Percentiles rank a stretch among this genome's conserved stretches.
These are phyloP conservation scores for Calyptomena viridis DNA, from an alignment of 2,113 vertebrate species.

Conservation along the genomic window DNA sequence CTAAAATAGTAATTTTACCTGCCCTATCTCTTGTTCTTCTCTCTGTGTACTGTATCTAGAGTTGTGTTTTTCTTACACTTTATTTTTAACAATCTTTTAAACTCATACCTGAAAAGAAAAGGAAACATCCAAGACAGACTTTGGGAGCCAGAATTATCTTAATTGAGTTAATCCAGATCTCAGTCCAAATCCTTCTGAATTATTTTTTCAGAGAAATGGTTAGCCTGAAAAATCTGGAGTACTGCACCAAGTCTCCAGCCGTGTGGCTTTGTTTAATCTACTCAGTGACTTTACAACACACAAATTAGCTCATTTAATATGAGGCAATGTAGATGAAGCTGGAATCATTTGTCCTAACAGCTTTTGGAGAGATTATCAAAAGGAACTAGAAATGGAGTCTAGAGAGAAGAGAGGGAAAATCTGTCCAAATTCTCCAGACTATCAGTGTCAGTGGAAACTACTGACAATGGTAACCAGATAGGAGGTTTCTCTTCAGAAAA, in stretches of 20 bases:
- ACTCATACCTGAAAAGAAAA: background rate
- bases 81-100: background rate
- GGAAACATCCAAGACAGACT: background rate
- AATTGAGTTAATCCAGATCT: background rate
- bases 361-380: constrained; percentile 46
- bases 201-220: background rate
- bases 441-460: constrained; percentile 6
- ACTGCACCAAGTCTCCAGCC: background rate
- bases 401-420: background rate
- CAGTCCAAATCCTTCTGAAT: background rate
- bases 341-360: constrained; percentile 51
- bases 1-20: background rate
- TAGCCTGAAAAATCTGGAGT: constrained; percentile 20
- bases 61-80: background rate
- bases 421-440: background rate
- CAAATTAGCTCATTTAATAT: constrained; percentile 30
- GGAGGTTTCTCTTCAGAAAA: background rate
- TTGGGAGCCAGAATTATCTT: background rate
- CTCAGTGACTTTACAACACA: constrained; percentile 19
- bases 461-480: background rate
- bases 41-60: background rate
- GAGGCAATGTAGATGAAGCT: constrained; percentile 15
- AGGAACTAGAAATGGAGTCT: constrained; percentile 29
- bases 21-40: background rate
- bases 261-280: constrained; percentile 44